These are phyloP conservation scores for Myiotriccus ornatus DNA, from an alignment of 2,797 vertebrate species.

Conservation along the genomic window DNA sequence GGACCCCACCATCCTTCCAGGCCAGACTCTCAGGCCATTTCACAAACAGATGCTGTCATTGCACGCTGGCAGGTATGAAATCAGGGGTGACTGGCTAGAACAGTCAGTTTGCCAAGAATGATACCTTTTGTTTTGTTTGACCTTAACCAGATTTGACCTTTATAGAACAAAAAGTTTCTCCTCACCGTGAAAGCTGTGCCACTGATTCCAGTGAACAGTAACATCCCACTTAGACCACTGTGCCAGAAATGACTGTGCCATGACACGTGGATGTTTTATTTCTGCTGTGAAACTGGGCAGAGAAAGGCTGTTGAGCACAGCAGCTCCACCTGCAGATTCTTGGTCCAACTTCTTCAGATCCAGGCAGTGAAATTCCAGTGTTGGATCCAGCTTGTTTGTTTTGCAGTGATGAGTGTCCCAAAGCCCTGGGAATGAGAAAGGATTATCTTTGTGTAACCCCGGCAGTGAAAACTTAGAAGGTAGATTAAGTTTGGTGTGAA, in stretches of 20 bases:
- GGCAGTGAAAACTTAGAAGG: not conserved
- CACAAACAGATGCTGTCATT: not conserved
- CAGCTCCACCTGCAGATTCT: not conserved
- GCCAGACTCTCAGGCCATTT: not conserved
- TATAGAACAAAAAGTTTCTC: conserved; percentile 17
- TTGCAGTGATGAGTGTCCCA: not conserved
- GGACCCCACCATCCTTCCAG: not conserved
- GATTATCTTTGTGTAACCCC: not conserved
- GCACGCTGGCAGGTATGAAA: not conserved
- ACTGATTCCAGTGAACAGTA: not conserved
- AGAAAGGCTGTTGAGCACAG: not conserved
- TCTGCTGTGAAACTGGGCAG: not conserved
- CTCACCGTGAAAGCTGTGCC: not conserved
- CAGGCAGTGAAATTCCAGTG: not conserved
- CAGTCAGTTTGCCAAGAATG: not conserved
- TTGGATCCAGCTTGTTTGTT: not conserved
- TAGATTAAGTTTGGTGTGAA: not conserved
- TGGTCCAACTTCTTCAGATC: not conserved
- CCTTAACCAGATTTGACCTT: not conserved
- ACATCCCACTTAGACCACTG: not conserved
- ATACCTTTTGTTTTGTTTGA: not conserved
- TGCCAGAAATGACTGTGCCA: not conserved
- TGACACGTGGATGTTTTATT: not conserved
- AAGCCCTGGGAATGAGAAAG: accelerated
- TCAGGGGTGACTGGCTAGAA: not conserved